A percentile compares a stretch with the other conserved stretches of the same genome.
Evolutionary conservation across 2,888 invertebrate species (phyloP).

Genomic region (Drosophila pullipes): DNA sequence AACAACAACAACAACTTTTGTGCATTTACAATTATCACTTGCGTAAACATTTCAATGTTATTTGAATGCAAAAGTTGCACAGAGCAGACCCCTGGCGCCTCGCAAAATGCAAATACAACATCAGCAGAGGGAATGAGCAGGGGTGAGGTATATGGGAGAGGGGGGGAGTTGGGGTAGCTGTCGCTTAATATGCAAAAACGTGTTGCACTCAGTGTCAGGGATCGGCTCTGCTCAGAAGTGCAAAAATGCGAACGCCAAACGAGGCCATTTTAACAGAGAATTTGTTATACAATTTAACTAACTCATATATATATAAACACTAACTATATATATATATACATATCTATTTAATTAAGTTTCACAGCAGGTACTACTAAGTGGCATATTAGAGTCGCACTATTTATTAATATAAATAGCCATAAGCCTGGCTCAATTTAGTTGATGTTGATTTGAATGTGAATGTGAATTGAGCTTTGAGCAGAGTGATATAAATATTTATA

Average conservation of each 20-base stretch:
- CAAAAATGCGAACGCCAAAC: slow-evolving; percentile 71
- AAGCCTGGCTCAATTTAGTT: neutral
- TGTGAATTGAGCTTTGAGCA: neutral
- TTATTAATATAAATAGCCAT: neutral
- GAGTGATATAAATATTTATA: neutral
- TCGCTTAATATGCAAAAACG: slow-evolving; percentile 77
- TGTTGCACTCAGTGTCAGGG: slow-evolving; percentile 61
- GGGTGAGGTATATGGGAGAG: neutral
- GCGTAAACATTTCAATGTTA: slow-evolving; percentile 77
- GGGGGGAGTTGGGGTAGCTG: neutral
- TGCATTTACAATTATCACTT: slow-evolving; percentile 73
- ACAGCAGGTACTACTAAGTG: neutral
- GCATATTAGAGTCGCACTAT: neutral
- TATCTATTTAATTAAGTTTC: slow-evolving; percentile 5
- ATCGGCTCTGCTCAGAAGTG: slow-evolving; percentile 64
- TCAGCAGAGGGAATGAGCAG: neutral
- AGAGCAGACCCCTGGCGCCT: slow-evolving; percentile 69
- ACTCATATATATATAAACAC: neutral
- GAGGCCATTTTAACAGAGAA: slow-evolving; percentile 55
- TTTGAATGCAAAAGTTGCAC: slow-evolving; percentile 53
- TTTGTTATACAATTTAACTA: slow-evolving; percentile 14
- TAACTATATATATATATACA: neutral
- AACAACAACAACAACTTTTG: slow-evolving; percentile 31
- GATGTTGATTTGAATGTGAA: neutral
- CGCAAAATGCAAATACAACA: slow-evolving; percentile 24